Evolutionary conservation across 2,888 invertebrate species (phyloP).

Genomic region (Epirrhoe tristata): DNA sequence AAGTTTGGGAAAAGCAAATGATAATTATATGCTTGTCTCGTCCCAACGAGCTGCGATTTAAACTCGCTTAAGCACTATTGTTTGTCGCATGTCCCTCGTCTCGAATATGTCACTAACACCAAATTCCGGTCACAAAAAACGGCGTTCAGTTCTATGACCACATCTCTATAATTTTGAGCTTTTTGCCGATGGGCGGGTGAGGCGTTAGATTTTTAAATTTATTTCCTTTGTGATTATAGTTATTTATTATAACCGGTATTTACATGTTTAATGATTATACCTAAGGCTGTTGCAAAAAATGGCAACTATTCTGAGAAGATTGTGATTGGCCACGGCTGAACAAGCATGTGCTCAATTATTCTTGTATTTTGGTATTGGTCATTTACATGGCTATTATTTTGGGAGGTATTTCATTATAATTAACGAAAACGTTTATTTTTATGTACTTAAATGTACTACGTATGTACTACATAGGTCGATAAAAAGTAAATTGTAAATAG

Average conservation of each 20-base stretch:
- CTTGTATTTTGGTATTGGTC: conserved; percentile 12
- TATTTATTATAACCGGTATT: conserved; percentile 40
- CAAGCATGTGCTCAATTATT: conserved; percentile 20
- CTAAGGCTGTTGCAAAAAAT: conserved; percentile 24
- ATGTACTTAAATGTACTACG: too few relatives aligned
- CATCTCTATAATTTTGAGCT: conserved; percentile 38
- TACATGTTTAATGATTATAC: conserved; percentile 23
- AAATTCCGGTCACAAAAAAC: conserved; percentile 23
- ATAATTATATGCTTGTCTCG: conserved; percentile 77
- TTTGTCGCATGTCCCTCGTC: conserved; percentile 51
- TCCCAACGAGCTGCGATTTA: conserved; percentile 70
- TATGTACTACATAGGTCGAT: too few relatives aligned
- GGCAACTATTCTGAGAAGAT: conserved; percentile 18
- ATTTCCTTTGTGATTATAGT: conserved; percentile 35
- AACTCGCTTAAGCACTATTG: conserved; percentile 77
- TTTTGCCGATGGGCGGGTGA: conserved; percentile 39
- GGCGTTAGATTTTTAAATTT: conserved; percentile 36
- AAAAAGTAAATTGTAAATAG: too few relatives aligned
- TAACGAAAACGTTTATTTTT: not conserved
- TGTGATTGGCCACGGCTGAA: conserved; percentile 23
- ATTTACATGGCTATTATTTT: conserved; percentile 3
- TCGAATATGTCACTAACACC: conserved; percentile 50
- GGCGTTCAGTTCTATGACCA: conserved; percentile 26
- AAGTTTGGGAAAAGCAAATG: conserved; percentile 28
- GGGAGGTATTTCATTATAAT: not conserved